Conservation (phyloP, 2,113 vertebrate species). For the Callopanchax toddi region DNA sequence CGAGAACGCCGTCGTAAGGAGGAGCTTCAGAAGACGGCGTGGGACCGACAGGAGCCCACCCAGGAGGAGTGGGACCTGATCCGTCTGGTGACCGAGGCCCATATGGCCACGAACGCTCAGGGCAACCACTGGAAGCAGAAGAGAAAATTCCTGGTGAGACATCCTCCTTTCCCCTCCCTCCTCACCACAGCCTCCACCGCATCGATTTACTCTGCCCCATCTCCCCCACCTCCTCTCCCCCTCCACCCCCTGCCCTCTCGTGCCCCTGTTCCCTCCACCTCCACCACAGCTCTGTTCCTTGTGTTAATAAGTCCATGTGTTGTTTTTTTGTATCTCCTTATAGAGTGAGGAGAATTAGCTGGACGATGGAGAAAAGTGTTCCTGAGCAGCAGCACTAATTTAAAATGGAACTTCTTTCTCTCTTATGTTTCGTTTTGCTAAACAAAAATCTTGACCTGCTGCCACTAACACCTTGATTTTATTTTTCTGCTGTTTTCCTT, state of each 20-base stretch:
- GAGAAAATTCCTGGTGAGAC: constrained; percentile 95
- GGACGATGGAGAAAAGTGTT: constrained; percentile 75
- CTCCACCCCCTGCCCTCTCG: background rate
- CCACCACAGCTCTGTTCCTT: constrained; percentile 53
- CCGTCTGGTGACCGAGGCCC: constrained; percentile 93
- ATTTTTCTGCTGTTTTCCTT: constrained; percentile 22
- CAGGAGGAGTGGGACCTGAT: constrained; percentile 98
- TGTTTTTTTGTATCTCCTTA: constrained; percentile 81
- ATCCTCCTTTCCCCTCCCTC: constrained; percentile 25
- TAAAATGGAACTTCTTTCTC: constrained; percentile 66
- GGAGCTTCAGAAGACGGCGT: constrained; percentile 90
- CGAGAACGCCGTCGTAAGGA: constrained; percentile 90
- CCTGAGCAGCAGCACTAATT: constrained; percentile 75
- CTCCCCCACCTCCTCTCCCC: background rate
- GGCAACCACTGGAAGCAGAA: constrained; percentile 99
- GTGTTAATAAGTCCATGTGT: constrained; percentile 78
- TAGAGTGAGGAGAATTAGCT: constrained; percentile 81
- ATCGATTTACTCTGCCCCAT: constrained; percentile 37
- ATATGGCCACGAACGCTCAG: constrained; percentile 96
- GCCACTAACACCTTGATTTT: constrained; percentile 52
- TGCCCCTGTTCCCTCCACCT: constrained; percentile 15
- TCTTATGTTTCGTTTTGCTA: constrained; percentile 27
- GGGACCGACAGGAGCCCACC: constrained; percentile 91
- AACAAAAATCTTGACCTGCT: constrained; percentile 39
- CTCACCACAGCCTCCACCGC: constrained; percentile 27